These are phyloP conservation scores for Tribolium freemani DNA, from an alignment of 2,888 invertebrate species.

Conservation along the genomic window DNA sequence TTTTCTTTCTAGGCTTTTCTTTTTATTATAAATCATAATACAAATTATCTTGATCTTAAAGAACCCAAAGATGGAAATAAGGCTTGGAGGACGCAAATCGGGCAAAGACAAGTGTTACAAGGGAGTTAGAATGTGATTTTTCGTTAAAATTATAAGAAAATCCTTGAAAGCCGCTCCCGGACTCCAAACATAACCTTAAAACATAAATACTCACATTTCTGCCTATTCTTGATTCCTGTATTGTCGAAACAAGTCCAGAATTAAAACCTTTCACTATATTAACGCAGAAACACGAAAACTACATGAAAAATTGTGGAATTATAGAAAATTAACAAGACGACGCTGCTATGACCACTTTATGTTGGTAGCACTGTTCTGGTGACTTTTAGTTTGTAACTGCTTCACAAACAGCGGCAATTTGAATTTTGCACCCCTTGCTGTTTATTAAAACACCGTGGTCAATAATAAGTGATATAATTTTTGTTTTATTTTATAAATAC, in stretches of 20 bases:
- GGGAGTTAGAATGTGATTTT: neutral
- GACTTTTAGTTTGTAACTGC: neutral
- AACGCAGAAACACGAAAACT: neutral
- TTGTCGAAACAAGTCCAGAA: neutral
- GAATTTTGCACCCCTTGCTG: neutral
- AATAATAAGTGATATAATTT: slow-evolving; percentile 48
- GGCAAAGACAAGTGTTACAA: no score
- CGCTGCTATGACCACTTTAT: neutral
- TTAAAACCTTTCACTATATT: neutral
- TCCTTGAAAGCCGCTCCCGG: neutral
- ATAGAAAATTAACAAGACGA: neutral
- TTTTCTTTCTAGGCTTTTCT: no score
- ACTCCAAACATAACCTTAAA: slow-evolving; percentile 24
- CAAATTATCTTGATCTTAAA: no score
- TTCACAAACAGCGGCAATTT: neutral
- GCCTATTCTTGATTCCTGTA: neutral
- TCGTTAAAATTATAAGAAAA: neutral
- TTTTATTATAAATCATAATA: no score
- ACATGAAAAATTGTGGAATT: neutral
- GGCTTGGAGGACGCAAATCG: no score
- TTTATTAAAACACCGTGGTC: neutral
- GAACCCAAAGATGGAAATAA: no score
- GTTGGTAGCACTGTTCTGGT: slow-evolving; percentile 13
- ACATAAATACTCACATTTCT: slow-evolving; percentile 42
- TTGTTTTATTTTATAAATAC: slow-evolving; percentile 51